Conservation (phyloP, 2,113 vertebrate species). For the Eulemur rufifrons region DNA sequence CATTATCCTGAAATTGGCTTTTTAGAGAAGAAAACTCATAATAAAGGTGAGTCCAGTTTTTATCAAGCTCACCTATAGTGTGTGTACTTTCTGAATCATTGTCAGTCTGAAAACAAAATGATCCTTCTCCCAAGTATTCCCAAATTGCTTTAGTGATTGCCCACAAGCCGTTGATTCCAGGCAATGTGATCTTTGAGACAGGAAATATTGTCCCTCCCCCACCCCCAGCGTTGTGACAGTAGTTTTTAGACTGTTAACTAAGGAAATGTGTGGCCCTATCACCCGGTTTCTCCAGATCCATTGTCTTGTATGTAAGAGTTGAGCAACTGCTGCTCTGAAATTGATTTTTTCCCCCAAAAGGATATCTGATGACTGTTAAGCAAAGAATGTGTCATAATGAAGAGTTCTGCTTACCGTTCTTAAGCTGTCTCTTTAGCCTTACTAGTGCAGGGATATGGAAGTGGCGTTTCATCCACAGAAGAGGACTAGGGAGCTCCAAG, state of each 20-base stretch:
- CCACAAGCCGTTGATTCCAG: not conserved
- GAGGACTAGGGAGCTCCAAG: not conserved
- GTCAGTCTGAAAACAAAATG: not conserved
- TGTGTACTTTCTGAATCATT: not conserved
- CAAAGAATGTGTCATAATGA: not conserved
- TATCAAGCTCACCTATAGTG: not conserved
- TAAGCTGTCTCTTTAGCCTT: not conserved
- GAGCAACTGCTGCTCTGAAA: not conserved
- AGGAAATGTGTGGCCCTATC: accelerated
- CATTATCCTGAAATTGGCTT: not conserved
- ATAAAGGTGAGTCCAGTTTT: not conserved
- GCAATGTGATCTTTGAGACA: not conserved
- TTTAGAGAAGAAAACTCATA: not conserved
- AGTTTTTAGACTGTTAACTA: not conserved
- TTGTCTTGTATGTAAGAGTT: not conserved
- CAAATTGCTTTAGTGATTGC: not conserved
- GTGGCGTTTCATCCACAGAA: not conserved
- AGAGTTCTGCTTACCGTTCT: not conserved
- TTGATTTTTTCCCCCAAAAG: not conserved
- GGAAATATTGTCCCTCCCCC: not conserved
- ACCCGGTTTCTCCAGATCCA: not conserved
- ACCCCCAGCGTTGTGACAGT: too few species aligned
- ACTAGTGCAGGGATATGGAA: not conserved
- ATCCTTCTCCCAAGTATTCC: not conserved
- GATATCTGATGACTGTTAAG: not conserved